Conservation (phyloP, 2,113 vertebrate genomes). For the Galemys pyrenaicus region DNA sequence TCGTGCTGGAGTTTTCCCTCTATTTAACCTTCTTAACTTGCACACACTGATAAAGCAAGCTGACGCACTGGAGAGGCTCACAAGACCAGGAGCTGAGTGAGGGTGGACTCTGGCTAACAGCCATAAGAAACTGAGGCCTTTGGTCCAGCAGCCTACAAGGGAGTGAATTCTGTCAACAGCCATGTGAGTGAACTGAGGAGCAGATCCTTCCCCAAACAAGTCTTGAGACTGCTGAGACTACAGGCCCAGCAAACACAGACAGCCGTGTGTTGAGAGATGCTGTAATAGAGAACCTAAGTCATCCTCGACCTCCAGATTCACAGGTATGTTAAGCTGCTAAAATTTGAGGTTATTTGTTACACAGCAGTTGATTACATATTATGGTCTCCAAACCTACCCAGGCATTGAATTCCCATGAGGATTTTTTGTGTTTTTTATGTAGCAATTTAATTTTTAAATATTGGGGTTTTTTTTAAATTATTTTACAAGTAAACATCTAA, state of each 20-base stretch:
- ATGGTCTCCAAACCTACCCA: neutral
- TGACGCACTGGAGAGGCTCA: neutral
- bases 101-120: neutral
- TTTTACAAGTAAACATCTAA: slow-evolving; percentile 9
- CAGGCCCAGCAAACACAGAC: neutral
- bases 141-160: neutral
- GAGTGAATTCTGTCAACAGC: neutral
- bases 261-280: neutral
- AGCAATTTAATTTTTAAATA: neutral
- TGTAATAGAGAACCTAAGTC: neutral
- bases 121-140: neutral
- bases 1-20: neutral
- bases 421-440: neutral
- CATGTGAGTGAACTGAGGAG: neutral
- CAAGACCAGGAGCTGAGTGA: neutral
- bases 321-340: neutral
- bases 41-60: neutral
- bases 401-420: neutral
- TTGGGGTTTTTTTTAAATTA: neutral
- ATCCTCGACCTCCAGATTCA: neutral
- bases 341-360: neutral
- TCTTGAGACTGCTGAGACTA: neutral
- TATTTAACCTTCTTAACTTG: neutral
- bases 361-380: neutral
- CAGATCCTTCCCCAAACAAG: neutral